Conservation (phyloP, 2,113 vertebrate genomes). For the Gallinago paraguaiae region DNA sequence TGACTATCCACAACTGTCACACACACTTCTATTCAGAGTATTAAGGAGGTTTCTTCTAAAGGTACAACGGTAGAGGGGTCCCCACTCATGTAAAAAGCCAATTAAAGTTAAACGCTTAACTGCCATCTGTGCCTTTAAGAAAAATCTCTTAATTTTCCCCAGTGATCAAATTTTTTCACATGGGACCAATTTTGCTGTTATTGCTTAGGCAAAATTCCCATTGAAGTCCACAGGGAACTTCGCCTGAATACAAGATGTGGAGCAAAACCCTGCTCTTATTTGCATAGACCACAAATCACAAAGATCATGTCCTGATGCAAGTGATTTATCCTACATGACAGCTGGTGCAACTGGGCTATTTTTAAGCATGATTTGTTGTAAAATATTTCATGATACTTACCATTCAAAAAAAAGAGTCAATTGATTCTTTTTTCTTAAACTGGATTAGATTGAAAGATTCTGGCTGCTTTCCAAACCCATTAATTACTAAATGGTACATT, state of each 20-base stretch:
- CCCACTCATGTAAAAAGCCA: conserved; percentile 42
- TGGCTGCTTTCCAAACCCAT: conserved; percentile 66
- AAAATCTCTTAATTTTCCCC: conserved; percentile 52
- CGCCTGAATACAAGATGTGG: conserved; percentile 29
- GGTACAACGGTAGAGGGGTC: conserved; percentile 36
- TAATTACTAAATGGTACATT: conserved; percentile 72
- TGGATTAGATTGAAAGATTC: conserved; percentile 67
- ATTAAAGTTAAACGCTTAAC: conserved; percentile 54
- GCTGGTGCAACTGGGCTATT: conserved; percentile 37
- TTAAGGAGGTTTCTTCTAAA: neutral
- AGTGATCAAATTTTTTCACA: conserved; percentile 38
- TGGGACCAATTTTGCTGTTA: conserved; percentile 63
- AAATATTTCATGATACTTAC: conserved; percentile 67
- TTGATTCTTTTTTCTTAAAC: conserved; percentile 55
- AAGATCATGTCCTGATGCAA: conserved; percentile 12
- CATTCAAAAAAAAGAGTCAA: conserved; percentile 39
- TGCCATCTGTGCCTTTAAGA: conserved; percentile 65
- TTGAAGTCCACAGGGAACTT: conserved; percentile 34
- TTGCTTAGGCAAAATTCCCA: conserved; percentile 59
- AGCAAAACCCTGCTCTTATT: conserved; percentile 17
- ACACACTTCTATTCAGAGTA: neutral
- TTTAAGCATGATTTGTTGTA: conserved; percentile 35
- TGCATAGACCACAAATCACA: conserved; percentile 52
- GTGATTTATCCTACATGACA: conserved; percentile 47
- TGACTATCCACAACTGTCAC: rapidly evolving